Conservation (phyloP, 2,113 vertebrate genomes). For the Hystrix brachyura region DNA sequence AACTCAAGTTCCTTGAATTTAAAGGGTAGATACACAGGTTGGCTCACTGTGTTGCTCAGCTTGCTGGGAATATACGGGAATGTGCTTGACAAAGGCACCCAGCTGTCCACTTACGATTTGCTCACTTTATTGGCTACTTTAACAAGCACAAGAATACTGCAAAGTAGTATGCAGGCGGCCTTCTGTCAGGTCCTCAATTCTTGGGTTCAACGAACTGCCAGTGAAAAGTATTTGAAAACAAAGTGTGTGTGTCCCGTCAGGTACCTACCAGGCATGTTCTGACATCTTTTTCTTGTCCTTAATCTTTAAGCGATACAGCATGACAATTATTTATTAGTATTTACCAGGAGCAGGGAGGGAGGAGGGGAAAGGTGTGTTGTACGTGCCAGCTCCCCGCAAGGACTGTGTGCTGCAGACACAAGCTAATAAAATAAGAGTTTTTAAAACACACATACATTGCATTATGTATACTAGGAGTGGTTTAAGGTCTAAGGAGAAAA, state of each 20-base stretch:
- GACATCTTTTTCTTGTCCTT: background rate
- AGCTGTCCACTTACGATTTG: too few species aligned
- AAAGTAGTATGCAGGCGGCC: background rate
- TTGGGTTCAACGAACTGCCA: background rate
- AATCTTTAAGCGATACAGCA: too few species aligned
- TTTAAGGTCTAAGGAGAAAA: background rate
- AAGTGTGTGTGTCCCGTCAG: background rate
- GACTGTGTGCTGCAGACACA: too few species aligned
- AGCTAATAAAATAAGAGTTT: too few species aligned
- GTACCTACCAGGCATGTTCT: too few species aligned
- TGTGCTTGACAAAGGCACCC: background rate
- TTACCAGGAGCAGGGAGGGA: too few species aligned
- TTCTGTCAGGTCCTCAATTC: background rate
- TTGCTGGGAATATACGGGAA: background rate
- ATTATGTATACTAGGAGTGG: background rate
- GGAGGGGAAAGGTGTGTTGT: too few species aligned
- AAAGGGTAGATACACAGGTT: too few species aligned
- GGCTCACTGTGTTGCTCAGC: background rate
- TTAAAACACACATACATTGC: background rate
- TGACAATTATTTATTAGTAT: too few species aligned
- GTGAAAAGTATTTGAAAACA: background rate
- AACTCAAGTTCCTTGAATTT: too few species aligned
- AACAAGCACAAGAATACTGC: background rate
- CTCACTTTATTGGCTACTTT: background rate
- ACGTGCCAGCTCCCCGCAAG: too few species aligned